phyloP scores from a whole-genome alignment of 2,113 vertebrate genomes.

The Tor tambroides region DNA sequence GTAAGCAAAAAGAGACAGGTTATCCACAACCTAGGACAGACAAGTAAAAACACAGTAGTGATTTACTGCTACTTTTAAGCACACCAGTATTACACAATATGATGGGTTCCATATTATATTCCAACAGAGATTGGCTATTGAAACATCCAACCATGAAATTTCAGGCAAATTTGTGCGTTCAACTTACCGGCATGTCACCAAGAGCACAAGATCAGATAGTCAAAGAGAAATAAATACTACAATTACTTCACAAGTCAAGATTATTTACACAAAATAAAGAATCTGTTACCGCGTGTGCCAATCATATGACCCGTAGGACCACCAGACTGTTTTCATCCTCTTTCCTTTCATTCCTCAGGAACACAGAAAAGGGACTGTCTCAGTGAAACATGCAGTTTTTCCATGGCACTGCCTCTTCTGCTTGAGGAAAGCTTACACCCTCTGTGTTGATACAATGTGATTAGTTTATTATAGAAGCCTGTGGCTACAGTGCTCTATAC shows the following conservation, averaged over 20 bases:
- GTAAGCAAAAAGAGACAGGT: conserved; percentile 30
- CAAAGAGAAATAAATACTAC: conserved; percentile 74
- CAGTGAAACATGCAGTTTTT: conserved; percentile 59
- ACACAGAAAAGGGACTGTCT: conserved; percentile 43
- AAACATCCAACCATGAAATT: conserved; percentile 61
- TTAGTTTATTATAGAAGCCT: conserved; percentile 79
- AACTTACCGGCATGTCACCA: conserved; percentile 60
- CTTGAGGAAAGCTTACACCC: conserved; percentile 73
- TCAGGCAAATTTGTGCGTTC: conserved; percentile 45
- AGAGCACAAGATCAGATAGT: conserved; percentile 65
- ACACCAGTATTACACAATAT: not conserved
- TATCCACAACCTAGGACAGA: conserved; percentile 23
- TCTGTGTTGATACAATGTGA: conserved; percentile 74
- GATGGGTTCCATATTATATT: not conserved
- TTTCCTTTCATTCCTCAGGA: conserved; percentile 51
- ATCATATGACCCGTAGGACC: conserved; percentile 68
- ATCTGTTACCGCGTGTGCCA: conserved; percentile 76
- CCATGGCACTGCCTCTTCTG: conserved; percentile 66
- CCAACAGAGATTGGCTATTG: conserved; percentile 26
- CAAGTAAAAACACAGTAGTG: conserved; percentile 14
- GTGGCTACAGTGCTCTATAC: conserved; percentile 63
- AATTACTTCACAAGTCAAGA: conserved; percentile 72
- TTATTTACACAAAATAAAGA: conserved; percentile 79
- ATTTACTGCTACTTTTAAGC: conserved; percentile 17
- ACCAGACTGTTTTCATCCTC: conserved; percentile 62